A percentile compares a stretch with the other conserved stretches of the same genome.
These are phyloP conservation scores for Erinaceus europaeus DNA, from an alignment of 2,113 vertebrate species.

Conservation along the genomic window DNA sequence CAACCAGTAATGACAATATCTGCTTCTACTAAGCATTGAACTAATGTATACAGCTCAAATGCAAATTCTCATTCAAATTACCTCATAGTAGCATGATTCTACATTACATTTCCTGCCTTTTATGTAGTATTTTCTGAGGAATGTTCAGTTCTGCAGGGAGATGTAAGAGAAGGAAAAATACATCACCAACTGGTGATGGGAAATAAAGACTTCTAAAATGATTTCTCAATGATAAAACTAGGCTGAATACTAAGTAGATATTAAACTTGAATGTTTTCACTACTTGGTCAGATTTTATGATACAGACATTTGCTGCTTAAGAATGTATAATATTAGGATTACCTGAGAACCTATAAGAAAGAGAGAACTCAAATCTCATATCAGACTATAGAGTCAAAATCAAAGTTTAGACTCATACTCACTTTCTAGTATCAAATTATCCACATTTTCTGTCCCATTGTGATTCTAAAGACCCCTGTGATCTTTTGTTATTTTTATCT, in stretches of 20 bases:
- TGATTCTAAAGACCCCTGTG: not conserved
- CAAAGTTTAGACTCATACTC: not conserved
- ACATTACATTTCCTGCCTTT: not conserved
- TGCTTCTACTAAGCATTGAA: not conserved
- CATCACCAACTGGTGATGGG: not conserved
- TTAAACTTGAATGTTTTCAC: not conserved
- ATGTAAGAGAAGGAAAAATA: not conserved
- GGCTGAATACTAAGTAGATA: not conserved
- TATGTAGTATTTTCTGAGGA: not conserved
- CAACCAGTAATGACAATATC: not conserved
- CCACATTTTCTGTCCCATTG: too few relatives aligned
- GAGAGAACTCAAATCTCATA: not conserved
- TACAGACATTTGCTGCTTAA: not conserved
- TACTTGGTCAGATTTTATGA: not conserved
- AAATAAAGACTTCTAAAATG: not conserved
- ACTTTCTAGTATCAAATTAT: not conserved
- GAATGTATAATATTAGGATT: not conserved
- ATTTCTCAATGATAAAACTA: not conserved
- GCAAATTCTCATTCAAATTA: not conserved
- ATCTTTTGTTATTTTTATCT: not conserved
- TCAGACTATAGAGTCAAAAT: not conserved
- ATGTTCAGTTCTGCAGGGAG: not conserved
- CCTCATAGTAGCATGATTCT: not conserved
- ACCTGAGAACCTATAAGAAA: not conserved
- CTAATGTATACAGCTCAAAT: not conserved